These are phyloP conservation scores for Muscicapa striata DNA, from an alignment of 2,797 vertebrate genomes.

Conservation along the genomic window DNA sequence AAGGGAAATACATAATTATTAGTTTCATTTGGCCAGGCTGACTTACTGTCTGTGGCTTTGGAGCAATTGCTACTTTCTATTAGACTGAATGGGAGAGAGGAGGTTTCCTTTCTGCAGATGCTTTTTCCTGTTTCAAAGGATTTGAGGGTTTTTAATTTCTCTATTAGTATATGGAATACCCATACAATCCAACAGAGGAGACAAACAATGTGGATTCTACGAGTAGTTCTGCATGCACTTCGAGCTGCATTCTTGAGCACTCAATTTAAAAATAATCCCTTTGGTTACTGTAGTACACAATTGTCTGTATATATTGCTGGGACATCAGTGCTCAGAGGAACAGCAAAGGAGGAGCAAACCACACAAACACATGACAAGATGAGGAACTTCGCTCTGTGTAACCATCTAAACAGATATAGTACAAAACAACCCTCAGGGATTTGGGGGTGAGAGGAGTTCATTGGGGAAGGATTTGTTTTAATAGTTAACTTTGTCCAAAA, in stretches of 20 bases:
- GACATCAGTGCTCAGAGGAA: not conserved
- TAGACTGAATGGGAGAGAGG: not conserved
- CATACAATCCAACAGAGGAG: not conserved
- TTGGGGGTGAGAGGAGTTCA: not conserved
- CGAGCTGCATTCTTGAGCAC: not conserved
- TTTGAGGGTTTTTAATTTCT: not conserved
- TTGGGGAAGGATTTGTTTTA: not conserved
- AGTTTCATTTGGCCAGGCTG: constrained; percentile 27
- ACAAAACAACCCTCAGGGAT: not conserved
- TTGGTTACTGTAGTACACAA: not conserved
- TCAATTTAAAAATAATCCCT: not conserved
- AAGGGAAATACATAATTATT: constrained; percentile 55
- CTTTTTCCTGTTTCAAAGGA: not conserved
- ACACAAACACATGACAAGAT: not conserved
- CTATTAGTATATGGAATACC: not conserved
- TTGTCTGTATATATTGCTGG: not conserved
- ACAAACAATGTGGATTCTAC: not conserved
- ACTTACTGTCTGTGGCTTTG: constrained; percentile 16
- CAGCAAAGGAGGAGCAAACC: not conserved
- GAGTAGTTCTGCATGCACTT: not conserved
- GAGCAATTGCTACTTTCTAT: constrained; percentile 3
- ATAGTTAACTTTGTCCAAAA: not conserved
- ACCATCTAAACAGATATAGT: not conserved
- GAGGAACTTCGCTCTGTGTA: not conserved
- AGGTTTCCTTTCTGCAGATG: not conserved